phyloP scores from a whole-genome alignment of 2,797 vertebrate species.

The Echiichthys vipera region DNA sequence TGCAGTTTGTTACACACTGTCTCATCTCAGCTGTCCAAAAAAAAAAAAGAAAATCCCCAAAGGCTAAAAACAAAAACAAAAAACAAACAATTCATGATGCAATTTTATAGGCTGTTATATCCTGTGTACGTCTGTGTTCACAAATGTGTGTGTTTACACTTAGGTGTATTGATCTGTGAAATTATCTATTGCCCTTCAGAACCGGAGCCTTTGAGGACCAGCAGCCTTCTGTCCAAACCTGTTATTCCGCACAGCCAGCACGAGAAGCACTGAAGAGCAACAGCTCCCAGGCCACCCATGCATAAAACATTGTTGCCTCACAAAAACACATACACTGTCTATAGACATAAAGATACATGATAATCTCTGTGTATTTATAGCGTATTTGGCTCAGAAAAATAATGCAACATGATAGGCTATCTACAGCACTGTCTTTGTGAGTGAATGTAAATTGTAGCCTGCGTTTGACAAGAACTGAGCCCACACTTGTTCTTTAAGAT shows the following conservation, averaged over 20 bases:
- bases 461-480: not conserved
- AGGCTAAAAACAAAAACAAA: not conserved
- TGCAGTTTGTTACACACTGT: not conserved
- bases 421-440: not conserved
- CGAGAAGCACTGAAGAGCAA: constrained; percentile 37
- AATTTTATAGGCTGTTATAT: not conserved
- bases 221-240: constrained; percentile 61
- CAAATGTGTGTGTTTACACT: constrained; percentile 42
- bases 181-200: constrained; percentile 62
- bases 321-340: constrained; percentile 30
- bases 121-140: constrained; percentile 5
- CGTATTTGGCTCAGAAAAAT: constrained; percentile 9
- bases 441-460: not conserved
- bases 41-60: not conserved
- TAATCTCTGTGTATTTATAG: not conserved
- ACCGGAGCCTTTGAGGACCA: constrained; percentile 53
- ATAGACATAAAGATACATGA: not conserved
- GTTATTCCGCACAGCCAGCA: constrained; percentile 50
- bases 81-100: not conserved
- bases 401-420: constrained; percentile 2
- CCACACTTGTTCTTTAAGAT: not conserved
- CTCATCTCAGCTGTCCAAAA: not conserved
- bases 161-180: constrained; percentile 69
- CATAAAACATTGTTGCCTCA: constrained; percentile 50
- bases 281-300: constrained; percentile 42